phyloP scores from a whole-genome alignment of 2,113 vertebrate genomes.

The Coracopsis vasa region DNA sequence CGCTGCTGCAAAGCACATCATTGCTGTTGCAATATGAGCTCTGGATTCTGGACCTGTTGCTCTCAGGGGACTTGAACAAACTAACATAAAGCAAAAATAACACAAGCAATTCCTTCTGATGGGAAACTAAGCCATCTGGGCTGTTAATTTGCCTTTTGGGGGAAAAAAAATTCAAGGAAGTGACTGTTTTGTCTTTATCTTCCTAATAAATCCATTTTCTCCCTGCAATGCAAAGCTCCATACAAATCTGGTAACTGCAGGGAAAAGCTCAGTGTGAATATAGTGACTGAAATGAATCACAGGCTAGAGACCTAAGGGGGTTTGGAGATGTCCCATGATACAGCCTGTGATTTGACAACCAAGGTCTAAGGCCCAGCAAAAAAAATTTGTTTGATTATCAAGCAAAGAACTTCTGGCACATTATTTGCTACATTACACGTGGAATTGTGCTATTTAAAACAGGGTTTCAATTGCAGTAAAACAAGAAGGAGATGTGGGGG shows the following conservation, averaged over 20 bases:
- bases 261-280: background rate
- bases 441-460: background rate
- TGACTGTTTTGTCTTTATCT: background rate
- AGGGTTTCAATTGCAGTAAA: background rate
- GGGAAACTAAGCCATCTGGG: background rate
- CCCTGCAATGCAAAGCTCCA: background rate
- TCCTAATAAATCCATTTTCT: background rate
- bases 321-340: background rate
- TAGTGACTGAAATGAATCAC: background rate
- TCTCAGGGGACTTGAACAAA: background rate
- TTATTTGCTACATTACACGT: background rate
- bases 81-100: background rate
- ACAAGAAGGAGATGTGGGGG: background rate
- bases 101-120: background rate
- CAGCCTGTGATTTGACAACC: background rate
- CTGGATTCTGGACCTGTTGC: background rate
- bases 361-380: background rate
- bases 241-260: background rate
- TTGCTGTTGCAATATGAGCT: background rate
- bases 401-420: background rate
- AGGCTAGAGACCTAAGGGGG: background rate
- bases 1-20: constrained; percentile 3
- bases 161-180: background rate
- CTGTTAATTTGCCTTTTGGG: background rate
- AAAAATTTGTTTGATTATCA: background rate